Conservation (phyloP, 2,113 vertebrate species). For the Sinocyclocheilus grahami region DNA sequence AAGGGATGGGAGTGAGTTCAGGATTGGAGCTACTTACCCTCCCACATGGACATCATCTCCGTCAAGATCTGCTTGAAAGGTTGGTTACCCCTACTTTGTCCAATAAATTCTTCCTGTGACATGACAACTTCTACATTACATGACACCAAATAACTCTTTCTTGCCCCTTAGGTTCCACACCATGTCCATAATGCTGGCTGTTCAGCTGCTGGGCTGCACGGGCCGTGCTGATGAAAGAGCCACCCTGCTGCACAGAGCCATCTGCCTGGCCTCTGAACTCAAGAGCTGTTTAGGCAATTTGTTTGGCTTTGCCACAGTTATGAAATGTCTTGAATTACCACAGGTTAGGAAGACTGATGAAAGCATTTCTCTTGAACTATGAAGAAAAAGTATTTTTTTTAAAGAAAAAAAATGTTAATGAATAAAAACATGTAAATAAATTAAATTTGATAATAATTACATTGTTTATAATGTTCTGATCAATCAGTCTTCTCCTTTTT, state of each 20-base stretch:
- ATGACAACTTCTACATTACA: not conserved
- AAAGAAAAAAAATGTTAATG: too few species aligned
- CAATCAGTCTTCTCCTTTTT: constrained; percentile 19
- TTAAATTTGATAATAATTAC: too few species aligned
- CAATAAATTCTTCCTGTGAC: not conserved
- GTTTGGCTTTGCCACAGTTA: constrained; percentile 93
- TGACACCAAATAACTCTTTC: not conserved
- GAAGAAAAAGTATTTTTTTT: too few species aligned
- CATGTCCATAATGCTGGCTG: constrained; percentile 90
- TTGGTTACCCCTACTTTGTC: constrained; percentile 55
- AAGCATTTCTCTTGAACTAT: not conserved
- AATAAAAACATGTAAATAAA: too few species aligned
- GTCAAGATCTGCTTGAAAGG: constrained; percentile 95
- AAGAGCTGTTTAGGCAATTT: constrained; percentile 90
- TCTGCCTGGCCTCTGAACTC: constrained; percentile 89
- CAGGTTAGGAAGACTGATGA: constrained; percentile 78
- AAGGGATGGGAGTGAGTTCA: constrained; percentile 90
- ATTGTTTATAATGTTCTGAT: not conserved
- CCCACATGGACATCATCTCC: constrained; percentile 90
- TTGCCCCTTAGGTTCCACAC: constrained; percentile 84
- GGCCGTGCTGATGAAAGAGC: constrained; percentile 89
- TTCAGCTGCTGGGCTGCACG: constrained; percentile 91
- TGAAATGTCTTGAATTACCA: constrained; percentile 90
- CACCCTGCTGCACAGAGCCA: constrained; percentile 85
- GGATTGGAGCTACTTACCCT: constrained; percentile 94